Evolutionary conservation across 92 coral and sea anemone genomes (phyloP).

Genomic region (Porites evermanni): DNA sequence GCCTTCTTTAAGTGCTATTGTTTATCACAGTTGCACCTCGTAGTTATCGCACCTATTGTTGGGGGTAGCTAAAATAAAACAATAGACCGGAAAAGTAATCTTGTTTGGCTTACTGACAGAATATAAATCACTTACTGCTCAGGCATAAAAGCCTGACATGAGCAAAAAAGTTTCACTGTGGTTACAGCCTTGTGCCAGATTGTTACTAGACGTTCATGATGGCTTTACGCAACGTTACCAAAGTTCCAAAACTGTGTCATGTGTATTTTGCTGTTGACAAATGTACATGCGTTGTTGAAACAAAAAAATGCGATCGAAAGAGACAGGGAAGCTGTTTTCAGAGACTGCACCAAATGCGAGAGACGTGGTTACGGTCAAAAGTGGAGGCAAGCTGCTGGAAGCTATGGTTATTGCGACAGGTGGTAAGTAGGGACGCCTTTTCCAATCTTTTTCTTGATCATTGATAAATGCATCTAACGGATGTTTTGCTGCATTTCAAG

Average conservation of each 20-base stretch:
- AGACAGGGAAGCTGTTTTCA: background rate
- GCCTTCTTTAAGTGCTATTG: constrained; percentile 25
- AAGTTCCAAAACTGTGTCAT: constrained; percentile 57
- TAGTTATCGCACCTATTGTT: constrained; percentile 13
- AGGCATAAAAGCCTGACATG: constrained; percentile 20
- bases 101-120: background rate
- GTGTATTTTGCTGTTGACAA: constrained; percentile 48
- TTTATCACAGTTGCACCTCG: constrained; percentile 23
- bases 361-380: constrained; percentile 38
- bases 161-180: constrained; percentile 16
- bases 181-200: constrained; percentile 40
- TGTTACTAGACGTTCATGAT: constrained; percentile 23
- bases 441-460: constrained; percentile 10
- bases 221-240: constrained; percentile 45
- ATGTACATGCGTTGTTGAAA: constrained; percentile 41
- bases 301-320: constrained; percentile 41
- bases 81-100: background rate
- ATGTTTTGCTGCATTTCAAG: background rate
- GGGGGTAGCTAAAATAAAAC: constrained; percentile 9
- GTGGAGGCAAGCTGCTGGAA: constrained; percentile 42
- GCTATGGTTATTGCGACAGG: constrained; percentile 57
- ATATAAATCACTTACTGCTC: background rate
- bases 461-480: background rate
- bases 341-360: background rate
- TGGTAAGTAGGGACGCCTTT: constrained; percentile 36